phyloP scores from a whole-genome alignment of 1,140 invertebrate genomes.

The honey bee (Apis mellifera) region DNA sequence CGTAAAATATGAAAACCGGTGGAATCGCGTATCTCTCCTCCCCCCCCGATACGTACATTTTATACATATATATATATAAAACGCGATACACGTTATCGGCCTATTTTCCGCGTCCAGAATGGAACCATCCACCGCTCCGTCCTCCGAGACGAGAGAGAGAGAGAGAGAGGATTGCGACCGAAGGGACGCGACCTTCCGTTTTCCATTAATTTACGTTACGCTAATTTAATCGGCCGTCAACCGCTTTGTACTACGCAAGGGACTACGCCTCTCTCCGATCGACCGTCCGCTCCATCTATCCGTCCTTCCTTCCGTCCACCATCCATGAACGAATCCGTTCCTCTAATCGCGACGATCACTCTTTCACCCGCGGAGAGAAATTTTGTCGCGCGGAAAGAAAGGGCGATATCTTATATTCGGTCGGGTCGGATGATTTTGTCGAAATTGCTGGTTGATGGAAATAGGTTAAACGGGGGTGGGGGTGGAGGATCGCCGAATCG shows the following conservation, averaged over 20 bases:
- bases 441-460: no score
- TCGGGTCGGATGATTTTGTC: background rate
- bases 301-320: no score
- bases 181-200: background rate
- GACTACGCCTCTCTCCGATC: background rate
- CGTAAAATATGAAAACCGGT: constrained; percentile 61
- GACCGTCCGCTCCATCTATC: no score
- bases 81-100: background rate
- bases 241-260: background rate
- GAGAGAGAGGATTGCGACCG: no score
- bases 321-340: no score
- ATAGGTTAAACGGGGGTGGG: background rate
- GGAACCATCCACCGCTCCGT: no score
- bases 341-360: no score
- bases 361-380: no score
- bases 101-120: background rate
- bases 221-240: constrained; percentile 22
- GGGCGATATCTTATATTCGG: no score
- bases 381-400: no score
- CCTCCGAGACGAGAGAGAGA: background rate
- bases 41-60: background rate
- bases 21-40: constrained; percentile 38
- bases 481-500: constrained; percentile 9
- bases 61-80: no score
- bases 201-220: constrained; percentile 11